phyloP scores from a whole-genome alignment of 2,888 invertebrate species.

The Lithophane socia region DNA sequence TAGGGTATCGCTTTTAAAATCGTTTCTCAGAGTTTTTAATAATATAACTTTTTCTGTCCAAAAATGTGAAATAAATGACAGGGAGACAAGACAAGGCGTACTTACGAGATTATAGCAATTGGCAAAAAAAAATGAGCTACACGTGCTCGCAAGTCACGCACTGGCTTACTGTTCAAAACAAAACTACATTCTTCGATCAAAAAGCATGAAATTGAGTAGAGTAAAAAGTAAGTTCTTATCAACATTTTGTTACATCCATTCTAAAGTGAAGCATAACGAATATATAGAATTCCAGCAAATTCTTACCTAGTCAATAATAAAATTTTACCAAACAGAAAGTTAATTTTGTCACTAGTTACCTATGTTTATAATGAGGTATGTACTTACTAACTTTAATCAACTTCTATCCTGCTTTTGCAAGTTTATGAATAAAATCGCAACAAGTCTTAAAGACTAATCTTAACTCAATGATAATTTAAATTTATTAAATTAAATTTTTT shows the following conservation, averaged over 20 bases:
- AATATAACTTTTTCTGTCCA: not conserved
- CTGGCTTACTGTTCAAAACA: not conserved
- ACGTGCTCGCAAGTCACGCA: not conserved
- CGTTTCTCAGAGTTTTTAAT: not conserved
- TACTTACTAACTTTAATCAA: not conserved
- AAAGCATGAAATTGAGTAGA: constrained; percentile 20
- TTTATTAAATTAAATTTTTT: not conserved
- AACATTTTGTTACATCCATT: not conserved
- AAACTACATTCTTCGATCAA: not conserved
- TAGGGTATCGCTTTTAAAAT: not conserved
- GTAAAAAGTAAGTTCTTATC: not conserved
- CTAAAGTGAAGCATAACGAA: not conserved
- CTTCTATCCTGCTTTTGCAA: not conserved
- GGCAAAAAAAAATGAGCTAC: not conserved
- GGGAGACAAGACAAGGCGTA: not conserved
- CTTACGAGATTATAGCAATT: not conserved
- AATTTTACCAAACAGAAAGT: not conserved
- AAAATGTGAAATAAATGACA: not conserved
- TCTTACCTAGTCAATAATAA: not conserved
- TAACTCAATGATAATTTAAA: no score
- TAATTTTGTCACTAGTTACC: not conserved
- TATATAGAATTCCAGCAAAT: not conserved
- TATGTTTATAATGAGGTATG: no score
- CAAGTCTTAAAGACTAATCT: not conserved
- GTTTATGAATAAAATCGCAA: not conserved